phyloP scores from a whole-genome alignment of 1,140 invertebrate genomes.

The Argopecten irradians region DNA sequence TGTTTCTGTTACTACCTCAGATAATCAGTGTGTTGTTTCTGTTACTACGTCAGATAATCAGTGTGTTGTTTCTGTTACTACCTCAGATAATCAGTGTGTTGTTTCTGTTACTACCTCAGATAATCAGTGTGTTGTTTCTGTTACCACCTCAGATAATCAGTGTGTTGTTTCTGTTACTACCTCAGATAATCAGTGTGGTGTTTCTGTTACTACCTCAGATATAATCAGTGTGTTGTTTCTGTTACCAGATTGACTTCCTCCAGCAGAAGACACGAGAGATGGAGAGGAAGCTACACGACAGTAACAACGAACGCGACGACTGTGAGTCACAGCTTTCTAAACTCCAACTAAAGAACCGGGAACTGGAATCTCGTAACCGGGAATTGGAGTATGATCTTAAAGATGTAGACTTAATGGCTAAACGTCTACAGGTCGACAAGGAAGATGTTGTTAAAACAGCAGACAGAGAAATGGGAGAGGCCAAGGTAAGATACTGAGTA shows the following conservation, averaged over 20 bases:
- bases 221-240: background rate
- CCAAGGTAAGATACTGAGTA: slow-evolving; percentile 71
- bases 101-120: no score
- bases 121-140: no score
- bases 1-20: no score
- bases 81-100: no score
- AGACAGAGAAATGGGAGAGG: slow-evolving; percentile 72
- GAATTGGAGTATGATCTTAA: slow-evolving; percentile 70
- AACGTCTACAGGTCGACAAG: slow-evolving; percentile 72
- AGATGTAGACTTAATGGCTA: slow-evolving; percentile 69
- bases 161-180: no score
- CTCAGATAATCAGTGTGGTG: no score
- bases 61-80: no score
- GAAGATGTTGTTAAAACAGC: slow-evolving; percentile 68
- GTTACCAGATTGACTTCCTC: slow-evolving; percentile 75
- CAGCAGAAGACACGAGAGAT: slow-evolving; percentile 75
- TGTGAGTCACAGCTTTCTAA: slow-evolving; percentile 54
- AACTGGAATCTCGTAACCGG: slow-evolving; percentile 52
- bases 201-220: no score
- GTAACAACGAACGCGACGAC: slow-evolving; percentile 50
- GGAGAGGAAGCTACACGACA: slow-evolving; percentile 70
- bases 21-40: no score
- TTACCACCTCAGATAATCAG: no score
- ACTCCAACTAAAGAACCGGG: slow-evolving; percentile 43
- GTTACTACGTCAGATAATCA: no score